Evolutionary conservation across 2,888 invertebrate species (phyloP).

Genomic region (Cremastinae sp.): DNA sequence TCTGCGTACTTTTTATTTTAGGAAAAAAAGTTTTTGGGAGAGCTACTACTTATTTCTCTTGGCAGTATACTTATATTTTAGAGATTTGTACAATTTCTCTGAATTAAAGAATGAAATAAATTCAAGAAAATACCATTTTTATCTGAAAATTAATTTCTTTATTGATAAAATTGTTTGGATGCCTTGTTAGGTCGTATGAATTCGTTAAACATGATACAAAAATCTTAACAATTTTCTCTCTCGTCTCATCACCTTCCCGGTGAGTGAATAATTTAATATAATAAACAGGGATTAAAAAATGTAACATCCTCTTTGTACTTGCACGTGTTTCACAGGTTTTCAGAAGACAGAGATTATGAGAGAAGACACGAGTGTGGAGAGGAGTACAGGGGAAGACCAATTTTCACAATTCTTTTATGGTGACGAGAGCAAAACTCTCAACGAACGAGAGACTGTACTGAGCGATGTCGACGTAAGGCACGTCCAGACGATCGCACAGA

Average conservation of each 20-base stretch:
- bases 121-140: no score
- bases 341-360: conserved; percentile 2
- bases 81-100: no score
- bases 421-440: conserved; percentile 73
- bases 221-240: no score
- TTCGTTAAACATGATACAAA: neutral
- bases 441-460: conserved; percentile 77
- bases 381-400: conserved; percentile 24
- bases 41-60: no score
- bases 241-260: no score
- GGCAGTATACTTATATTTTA: no score
- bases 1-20: no score
- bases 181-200: neutral
- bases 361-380: conserved; percentile 28
- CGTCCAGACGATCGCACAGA: conserved; percentile 76
- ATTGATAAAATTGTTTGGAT: conserved; percentile 6
- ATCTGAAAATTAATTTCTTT: conserved; percentile 16
- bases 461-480: conserved; percentile 75
- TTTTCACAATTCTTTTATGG: conserved; percentile 73
- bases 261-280: neutral
- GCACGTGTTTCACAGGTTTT: conserved; percentile 13
- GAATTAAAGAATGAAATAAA: no score
- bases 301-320: neutral
- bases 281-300: neutral
- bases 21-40: no score